Evolutionary conservation across 2,888 invertebrate genomes (phyloP).

Genomic region (Lycia hirtaria): DNA sequence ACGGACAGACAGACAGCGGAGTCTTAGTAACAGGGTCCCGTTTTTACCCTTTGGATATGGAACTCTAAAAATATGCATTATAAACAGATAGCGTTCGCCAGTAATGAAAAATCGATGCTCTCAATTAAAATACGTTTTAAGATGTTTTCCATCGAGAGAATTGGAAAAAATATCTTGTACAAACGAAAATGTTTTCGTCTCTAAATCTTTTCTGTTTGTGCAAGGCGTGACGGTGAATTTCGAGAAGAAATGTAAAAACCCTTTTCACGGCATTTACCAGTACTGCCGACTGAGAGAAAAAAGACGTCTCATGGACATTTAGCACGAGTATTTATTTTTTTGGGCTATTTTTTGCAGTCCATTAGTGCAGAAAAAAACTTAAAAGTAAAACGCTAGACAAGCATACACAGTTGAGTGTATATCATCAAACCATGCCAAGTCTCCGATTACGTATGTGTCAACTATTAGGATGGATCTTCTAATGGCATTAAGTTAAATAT

Average conservation of each 20-base stretch:
- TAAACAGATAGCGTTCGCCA: neutral
- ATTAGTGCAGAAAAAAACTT: neutral
- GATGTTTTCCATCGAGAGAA: neutral
- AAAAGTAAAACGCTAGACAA: too few relatives aligned
- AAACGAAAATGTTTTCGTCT: neutral
- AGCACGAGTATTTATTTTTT: neutral
- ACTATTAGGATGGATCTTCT: constrained; percentile 18
- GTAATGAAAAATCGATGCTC: neutral
- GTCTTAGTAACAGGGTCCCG: too few relatives aligned
- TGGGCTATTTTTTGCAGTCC: neutral
- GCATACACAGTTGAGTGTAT: neutral
- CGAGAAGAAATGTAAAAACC: neutral
- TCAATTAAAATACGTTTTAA: neutral
- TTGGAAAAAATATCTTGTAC: neutral
- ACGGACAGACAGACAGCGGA: too few relatives aligned
- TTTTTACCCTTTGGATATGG: too few relatives aligned
- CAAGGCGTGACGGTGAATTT: neutral
- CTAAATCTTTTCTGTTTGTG: neutral
- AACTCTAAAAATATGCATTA: too few relatives aligned
- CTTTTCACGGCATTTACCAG: neutral
- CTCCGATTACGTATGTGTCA: constrained; percentile 24
- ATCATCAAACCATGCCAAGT: constrained; percentile 2
- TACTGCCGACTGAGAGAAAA: neutral
- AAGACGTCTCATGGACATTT: neutral
- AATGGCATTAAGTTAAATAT: constrained; percentile 13